phyloP scores from a whole-genome alignment of 37 sponge, comb jelly and placozoan genomes.

The Diacarnus erythraeanus region DNA sequence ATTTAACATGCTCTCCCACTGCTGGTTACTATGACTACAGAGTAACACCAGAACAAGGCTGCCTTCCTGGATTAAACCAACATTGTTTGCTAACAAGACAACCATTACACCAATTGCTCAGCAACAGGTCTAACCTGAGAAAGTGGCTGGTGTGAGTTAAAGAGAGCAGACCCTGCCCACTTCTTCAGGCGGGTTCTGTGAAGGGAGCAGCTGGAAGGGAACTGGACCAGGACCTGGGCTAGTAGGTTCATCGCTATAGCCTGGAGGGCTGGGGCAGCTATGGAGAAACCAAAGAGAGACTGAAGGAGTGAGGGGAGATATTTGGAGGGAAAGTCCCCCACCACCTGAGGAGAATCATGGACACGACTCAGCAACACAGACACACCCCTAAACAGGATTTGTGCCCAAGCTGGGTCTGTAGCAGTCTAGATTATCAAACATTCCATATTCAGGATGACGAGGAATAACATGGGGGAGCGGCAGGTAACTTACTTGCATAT shows the following conservation, averaged over 20 bases:
- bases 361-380: neutral
- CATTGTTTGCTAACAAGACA: neutral
- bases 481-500: neutral
- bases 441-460: too few relatives aligned
- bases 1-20: slow-evolving; percentile 13
- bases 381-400: neutral
- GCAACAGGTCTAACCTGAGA: neutral
- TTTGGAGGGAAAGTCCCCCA: slow-evolving; percentile 15
- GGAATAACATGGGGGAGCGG: too few relatives aligned
- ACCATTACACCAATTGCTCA: neutral
- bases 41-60: slow-evolving; percentile 17
- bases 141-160: neutral
- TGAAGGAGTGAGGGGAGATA: slow-evolving; percentile 13
- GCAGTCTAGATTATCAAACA: too few relatives aligned
- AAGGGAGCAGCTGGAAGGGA: neutral
- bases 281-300: slow-evolving; percentile 18
- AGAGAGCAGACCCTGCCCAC: slow-evolving; percentile 19
- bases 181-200: slow-evolving; percentile 7
- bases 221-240: slow-evolving; percentile 7
- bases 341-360: neutral
- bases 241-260: neutral
- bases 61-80: slow-evolving; percentile 3
- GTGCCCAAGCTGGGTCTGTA: neutral
- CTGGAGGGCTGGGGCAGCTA: slow-evolving; percentile 11
- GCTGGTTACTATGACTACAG: slow-evolving; percentile 9